Conservation (phyloP, 2,888 invertebrate species). For the Euspilapteryx auroguttella region DNA sequence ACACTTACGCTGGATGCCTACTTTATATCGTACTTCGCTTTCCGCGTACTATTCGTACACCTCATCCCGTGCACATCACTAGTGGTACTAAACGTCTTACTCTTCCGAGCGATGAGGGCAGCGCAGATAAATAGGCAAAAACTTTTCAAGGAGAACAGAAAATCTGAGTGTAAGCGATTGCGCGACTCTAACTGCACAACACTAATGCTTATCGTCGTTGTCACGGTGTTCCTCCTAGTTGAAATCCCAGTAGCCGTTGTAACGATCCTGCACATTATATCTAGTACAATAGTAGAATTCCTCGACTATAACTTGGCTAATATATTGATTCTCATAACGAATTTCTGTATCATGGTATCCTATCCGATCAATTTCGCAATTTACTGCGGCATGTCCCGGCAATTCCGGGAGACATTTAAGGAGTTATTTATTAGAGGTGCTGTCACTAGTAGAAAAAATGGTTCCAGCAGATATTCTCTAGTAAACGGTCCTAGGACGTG, state of each 20-base stretch:
- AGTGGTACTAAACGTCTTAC: constrained; percentile 83
- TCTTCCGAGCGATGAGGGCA: constrained; percentile 82
- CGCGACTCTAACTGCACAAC: constrained; percentile 85
- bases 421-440: constrained; percentile 73
- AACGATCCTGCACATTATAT: constrained; percentile 81
- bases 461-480: constrained; percentile 76
- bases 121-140: constrained; percentile 80
- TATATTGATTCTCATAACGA: constrained; percentile 78
- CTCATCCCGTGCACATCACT: constrained; percentile 86
- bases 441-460: constrained; percentile 65
- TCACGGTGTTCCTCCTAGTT: constrained; percentile 79
- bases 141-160: constrained; percentile 67
- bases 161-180: constrained; percentile 77
- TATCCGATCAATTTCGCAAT: constrained; percentile 95
- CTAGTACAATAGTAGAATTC: constrained; percentile 70
- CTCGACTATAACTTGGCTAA: constrained; percentile 79
- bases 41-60: constrained; percentile 90
- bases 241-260: constrained; percentile 85
- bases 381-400: constrained; percentile 94
- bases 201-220: constrained; percentile 84
- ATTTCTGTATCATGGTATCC: constrained; percentile 88
- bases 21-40: constrained; percentile 80
- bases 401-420: constrained; percentile 92
- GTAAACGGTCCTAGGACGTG: constrained; percentile 82
- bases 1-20: constrained; percentile 73